These are phyloP conservation scores for Torymus aiolomorphi DNA, from an alignment of 2,888 invertebrate species.

Conservation along the genomic window DNA sequence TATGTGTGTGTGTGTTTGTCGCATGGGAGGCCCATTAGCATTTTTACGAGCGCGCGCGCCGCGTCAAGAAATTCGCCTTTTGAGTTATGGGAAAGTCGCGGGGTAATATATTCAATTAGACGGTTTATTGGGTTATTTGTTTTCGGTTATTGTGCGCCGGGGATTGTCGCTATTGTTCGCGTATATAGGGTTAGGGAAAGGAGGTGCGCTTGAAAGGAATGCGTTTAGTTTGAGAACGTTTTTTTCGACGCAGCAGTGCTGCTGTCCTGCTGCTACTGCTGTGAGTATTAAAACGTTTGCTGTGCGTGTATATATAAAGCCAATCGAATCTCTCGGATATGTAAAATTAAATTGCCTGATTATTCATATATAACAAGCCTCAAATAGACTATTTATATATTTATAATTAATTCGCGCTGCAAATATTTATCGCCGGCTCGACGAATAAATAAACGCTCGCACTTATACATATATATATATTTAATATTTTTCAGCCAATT, in stretches of 20 bases:
- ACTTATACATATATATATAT: neutral
- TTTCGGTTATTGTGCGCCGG: neutral
- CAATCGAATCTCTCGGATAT: too few relatives aligned
- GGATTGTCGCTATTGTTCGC: too few relatives aligned
- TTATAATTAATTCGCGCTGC: constrained; percentile 11
- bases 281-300: too few relatives aligned
- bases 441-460: constrained; percentile 35
- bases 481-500: constrained; percentile 30
- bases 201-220: too few relatives aligned
- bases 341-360: constrained; percentile 15
- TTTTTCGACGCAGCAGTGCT: too few relatives aligned
- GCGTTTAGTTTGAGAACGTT: too few relatives aligned
- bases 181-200: too few relatives aligned
- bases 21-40: constrained; percentile 22
- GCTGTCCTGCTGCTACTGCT: too few relatives aligned
- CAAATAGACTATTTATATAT: constrained; percentile 11
- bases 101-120: neutral
- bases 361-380: constrained; percentile 4
- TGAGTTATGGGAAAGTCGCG: constrained; percentile 21
- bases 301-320: too few relatives aligned
- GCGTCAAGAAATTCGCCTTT: constrained; percentile 16
- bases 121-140: neutral
- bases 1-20: too few relatives aligned
- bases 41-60: constrained; percentile 1
- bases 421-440: constrained; percentile 3